Evolutionary conservation across 2,113 vertebrate genomes (phyloP), one percentile per base, ranked within the genome.

Genomic region (Larimichthys crocea): DNA sequence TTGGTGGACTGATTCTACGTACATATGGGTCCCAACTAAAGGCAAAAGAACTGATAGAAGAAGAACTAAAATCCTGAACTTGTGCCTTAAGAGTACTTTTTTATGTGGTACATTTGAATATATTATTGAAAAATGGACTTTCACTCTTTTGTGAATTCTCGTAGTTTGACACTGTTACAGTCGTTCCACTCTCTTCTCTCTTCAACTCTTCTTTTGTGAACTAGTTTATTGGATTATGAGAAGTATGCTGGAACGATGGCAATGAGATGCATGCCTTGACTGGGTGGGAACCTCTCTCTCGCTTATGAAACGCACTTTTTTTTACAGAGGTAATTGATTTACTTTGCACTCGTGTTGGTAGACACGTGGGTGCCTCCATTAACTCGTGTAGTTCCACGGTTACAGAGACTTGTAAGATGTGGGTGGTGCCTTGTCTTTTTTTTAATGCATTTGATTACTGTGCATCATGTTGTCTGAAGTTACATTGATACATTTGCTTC

Each of bases 301-400:
- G 66, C 52, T 69, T 44, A 60, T 75, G 29, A 86, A 91, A 88
- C 83, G 78, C 90, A 90, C 86, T 91, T 90, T 86, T 57, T 82
- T 88, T 69, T 26, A 74, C 48, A 31, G 53, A 65, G 59, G 73
- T 85, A 82, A 83, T 84, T 76, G 69, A 87, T 88, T 91, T 68
- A 79, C 62, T 84, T 92, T 87, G 77, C 82, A 87, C 85, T 88
- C 26, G 44, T 65, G 61, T 35, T 61, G 42, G 57, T 55, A 60
- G 48, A 56, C 17, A 17, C 57, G 7, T 76, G 50, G 19, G 50
- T 83, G 66, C 42, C 52, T 83, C 24, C 50, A n/a, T 76, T 62
- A 74, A 74, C 50, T 53, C 8, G 7, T 79, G 35, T 56, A 15
- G 12, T 69, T 76, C 46, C 22, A 53, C 64, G 42, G 49, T 74